Evolutionary conservation across 1,140 invertebrate genomes (phyloP), one percentile per base, ranked within the genome.

Genomic region (Phthorimaea operculella): DNA sequence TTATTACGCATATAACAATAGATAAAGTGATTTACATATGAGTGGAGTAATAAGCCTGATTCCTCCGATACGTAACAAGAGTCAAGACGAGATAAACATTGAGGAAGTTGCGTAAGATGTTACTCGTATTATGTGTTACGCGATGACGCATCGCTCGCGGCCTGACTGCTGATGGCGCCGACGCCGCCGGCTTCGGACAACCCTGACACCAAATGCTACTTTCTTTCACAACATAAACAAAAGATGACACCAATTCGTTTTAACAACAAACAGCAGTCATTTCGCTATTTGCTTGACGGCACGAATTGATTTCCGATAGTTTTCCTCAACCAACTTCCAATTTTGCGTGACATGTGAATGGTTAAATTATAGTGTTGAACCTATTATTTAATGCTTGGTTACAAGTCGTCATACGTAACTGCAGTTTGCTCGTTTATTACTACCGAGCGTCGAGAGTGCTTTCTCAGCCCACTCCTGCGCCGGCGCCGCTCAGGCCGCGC

Each of bases 181-280:
- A 60, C 64, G 70, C 21, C 69, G 66, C 79, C 66, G 66, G 66
- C 75, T 77, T 74, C 66, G 59, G 63, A 47, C 65, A 79, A 76
- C 82, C 83, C 55, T 85, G 82, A 82, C 79, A 70, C 70, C 70
- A 77, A 78, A 80, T 50, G 42, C 56, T 54, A 70, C 69, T 76
- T 82, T 76, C 64, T 67, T 73, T 68, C 63, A 76, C 64, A 72
- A 79, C 55, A 73, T 59, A 71, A 78, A 79, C 75, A 77, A 71
- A 57, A 58, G 55, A 49, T 62, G 64, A 64, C 70, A 66, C 59
- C 55, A 55, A 63, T 16, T 15, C n/a, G 15, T 16, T 14, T 47
- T 47, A 16, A 47, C 44, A 47, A 50, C 12, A 28, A n/a, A 42
- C 39, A 42, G 11, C 14, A 42, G 14, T n/a, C 14, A 42, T 42